Evolutionary conservation across 2,888 invertebrate species (phyloP).

Genomic region (Leptopilina myrica): DNA sequence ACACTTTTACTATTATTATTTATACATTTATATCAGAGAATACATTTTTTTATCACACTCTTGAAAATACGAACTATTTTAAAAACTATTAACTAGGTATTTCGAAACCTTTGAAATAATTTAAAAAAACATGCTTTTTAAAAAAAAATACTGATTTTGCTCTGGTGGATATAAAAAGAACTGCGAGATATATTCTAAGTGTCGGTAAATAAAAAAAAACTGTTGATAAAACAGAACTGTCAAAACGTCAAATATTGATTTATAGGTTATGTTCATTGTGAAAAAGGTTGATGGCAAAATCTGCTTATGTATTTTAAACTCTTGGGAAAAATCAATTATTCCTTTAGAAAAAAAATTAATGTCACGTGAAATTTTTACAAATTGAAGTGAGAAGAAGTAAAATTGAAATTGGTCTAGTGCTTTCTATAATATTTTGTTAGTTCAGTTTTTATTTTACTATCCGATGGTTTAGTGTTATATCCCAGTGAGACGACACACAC

Average conservation of each 20-base stretch:
- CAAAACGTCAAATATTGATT: conserved; percentile 10
- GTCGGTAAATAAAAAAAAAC: no score
- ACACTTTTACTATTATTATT: no score
- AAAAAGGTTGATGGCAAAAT: neutral
- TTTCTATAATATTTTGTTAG: neutral
- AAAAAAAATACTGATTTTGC: no score
- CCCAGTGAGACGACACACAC: neutral
- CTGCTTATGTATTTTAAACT: neutral
- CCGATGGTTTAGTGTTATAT: neutral
- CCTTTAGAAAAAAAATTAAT: neutral
- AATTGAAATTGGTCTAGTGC: neutral
- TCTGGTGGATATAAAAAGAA: no score
- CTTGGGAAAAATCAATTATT: neutral
- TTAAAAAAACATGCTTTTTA: no score
- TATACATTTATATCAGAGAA: no score
- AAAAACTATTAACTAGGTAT: no score
- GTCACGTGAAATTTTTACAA: neutral
- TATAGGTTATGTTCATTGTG: neutral
- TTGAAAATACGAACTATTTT: no score
- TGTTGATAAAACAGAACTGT: neutral
- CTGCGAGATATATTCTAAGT: no score
- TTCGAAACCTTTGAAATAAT: no score
- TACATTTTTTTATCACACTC: no score
- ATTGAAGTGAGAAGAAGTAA: neutral
- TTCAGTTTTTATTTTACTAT: neutral